Conservation (phyloP, 2,888 invertebrate species). For the Aphidius colemani region DNA sequence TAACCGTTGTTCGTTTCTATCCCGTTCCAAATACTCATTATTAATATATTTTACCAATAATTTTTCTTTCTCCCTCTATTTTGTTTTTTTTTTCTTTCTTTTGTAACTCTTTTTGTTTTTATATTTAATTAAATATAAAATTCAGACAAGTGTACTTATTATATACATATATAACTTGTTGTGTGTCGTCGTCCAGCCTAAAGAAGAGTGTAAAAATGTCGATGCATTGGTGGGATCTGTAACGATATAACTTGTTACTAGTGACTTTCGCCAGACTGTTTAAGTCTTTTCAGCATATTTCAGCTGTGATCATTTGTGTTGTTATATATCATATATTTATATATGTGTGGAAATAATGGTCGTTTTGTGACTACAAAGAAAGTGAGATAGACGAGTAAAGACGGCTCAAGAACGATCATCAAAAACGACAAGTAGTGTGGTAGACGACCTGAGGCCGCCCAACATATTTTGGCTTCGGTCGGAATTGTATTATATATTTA, state of each 20-base stretch:
- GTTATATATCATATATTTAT: constrained; percentile 15
- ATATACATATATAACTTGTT: no score
- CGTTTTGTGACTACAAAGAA: no score
- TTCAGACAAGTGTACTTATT: no score
- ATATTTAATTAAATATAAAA: no score
- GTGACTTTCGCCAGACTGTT: constrained; percentile 50
- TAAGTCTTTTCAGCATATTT: constrained; percentile 33
- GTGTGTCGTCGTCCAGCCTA: no score
- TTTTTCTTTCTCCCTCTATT: no score
- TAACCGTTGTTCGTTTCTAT: no score
- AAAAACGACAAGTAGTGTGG: not conserved
- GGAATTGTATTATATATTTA: constrained; percentile 19
- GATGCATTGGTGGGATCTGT: constrained; percentile 63
- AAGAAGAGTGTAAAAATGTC: constrained; percentile 61
- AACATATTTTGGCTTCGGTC: constrained; percentile 17
- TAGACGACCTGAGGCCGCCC: not conserved
- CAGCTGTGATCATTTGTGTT: constrained; percentile 15
- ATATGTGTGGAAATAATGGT: not conserved
- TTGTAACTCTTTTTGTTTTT: no score
- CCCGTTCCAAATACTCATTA: no score
- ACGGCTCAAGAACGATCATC: not conserved
- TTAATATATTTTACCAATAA: no score
- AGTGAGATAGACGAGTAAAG: no score
- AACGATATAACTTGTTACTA: constrained; percentile 43
- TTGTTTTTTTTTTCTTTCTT: no score